Evolutionary conservation across 2,113 vertebrate species (phyloP).

Genomic region (Lepus europaeus): DNA sequence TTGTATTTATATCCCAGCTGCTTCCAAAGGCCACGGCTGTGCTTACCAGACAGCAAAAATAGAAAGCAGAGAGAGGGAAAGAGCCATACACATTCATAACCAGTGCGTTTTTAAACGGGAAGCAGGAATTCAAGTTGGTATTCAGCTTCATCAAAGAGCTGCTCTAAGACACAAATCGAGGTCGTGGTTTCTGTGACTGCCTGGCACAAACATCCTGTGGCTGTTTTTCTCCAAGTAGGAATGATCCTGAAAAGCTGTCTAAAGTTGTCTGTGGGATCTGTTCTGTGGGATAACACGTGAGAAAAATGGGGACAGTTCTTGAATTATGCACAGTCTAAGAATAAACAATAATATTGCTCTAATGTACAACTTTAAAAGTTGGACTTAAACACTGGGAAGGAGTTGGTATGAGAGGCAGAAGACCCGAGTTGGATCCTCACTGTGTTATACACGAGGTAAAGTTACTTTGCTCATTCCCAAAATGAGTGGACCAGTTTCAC

Average conservation of each 20-base stretch:
- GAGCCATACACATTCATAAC: not conserved
- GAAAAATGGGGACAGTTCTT: not conserved
- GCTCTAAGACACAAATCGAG: not conserved
- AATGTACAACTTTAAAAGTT: not conserved
- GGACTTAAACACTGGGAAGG: not conserved
- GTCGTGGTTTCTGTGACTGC: slow-evolving; percentile 45
- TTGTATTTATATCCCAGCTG: slow-evolving; percentile 74
- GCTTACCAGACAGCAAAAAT: slow-evolving; percentile 56
- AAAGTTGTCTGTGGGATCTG: not conserved
- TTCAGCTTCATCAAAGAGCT: slow-evolving; percentile 55
- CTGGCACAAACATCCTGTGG: not conserved
- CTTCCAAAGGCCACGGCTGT: slow-evolving; percentile 51
- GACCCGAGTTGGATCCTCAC: fast-evolving
- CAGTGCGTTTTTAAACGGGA: not conserved
- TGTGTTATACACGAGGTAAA: fast-evolving
- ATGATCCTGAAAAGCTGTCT: slow-evolving; percentile 53
- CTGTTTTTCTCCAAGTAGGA: slow-evolving; percentile 34
- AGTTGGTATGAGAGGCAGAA: not conserved
- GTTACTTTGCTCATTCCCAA: not conserved
- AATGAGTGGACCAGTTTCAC: not conserved
- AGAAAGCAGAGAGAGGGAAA: slow-evolving; percentile 49
- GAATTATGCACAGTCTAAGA: not conserved
- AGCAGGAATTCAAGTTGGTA: slow-evolving; percentile 11
- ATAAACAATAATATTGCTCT: slow-evolving; percentile 14
- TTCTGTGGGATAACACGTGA: not conserved